Percentiles rank a stretch among this genome's conserved stretches.
phyloP scores from a whole-genome alignment of 2,797 vertebrate genomes.

The Spinus olivaceus region DNA sequence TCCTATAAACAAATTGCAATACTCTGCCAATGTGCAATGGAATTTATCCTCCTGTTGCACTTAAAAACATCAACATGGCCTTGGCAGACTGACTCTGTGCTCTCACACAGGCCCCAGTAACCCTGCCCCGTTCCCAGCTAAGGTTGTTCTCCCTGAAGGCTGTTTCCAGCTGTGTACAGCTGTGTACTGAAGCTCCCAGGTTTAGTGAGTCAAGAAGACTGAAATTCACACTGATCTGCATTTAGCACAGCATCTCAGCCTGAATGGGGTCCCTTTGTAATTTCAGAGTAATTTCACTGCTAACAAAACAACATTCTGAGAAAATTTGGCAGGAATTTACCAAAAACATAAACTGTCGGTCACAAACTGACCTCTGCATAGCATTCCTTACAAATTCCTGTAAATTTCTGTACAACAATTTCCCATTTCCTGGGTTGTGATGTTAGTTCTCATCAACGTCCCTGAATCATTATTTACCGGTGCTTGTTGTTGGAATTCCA shows the following conservation, averaged over 20 bases:
- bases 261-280: background rate
- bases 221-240: background rate
- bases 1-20: background rate
- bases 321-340: background rate
- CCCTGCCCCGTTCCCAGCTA: background rate
- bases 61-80: background rate
- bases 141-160: background rate
- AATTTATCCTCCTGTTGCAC: background rate
- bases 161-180: background rate
- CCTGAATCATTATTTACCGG: background rate
- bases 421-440: background rate
- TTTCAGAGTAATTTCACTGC: background rate
- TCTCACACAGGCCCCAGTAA: fast-evolving
- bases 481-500: background rate
- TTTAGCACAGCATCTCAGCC: background rate
- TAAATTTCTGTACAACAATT: background rate
- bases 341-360: background rate
- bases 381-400: background rate
- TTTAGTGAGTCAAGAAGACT: background rate
- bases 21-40: background rate
- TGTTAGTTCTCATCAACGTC: background rate
- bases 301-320: background rate
- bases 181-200: background rate
- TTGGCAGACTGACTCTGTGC: background rate
- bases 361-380: background rate